Evolutionary conservation across 1,140 invertebrate species (phyloP), one percentile per base, ranked within the genome.

Genomic region (Neodiprion lecontei): DNA sequence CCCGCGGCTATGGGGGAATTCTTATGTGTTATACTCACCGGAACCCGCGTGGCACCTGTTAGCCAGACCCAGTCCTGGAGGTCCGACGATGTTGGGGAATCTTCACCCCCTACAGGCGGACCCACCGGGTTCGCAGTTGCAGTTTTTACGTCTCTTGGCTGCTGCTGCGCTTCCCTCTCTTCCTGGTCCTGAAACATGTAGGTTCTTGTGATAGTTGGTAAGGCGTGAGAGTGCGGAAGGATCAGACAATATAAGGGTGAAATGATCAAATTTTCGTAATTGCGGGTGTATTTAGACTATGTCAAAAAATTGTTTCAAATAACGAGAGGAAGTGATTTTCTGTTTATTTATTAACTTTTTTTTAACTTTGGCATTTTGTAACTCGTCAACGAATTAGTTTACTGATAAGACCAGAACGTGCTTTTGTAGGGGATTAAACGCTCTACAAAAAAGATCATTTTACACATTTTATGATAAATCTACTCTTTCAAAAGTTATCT

Each of bases 31-130:
- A 40, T 75, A 88, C 90, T 91, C 88, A 94, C 93, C 66, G 94
- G 93, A 76, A 95, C 93, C 75, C 94, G 90, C 14, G 93, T 94
- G 79, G 94, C 94, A 77, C 93, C 93, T 23, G 94, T 94, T 67
- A 95, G 83, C 92, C 94, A 95, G 74, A 95, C 92, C 93, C 94
- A 94, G 48, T 91, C 91, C 78, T 93, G 92, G 14, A 91, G 92
- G 21, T 91, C 91, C 11, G 53, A 61, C 11, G n/a, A 12, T 14
- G 53, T 17, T 61, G 53, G 53, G 53, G 53, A 17, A 40, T 40
- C 28, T 9, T 61, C 53, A 61, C 53, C 9, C 11, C 11, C 53
- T 12, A 61, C 4, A 61, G 53, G 53, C 10, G 77, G 73, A 70
- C 79, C 81, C 50, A 75, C 77, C 17, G 74, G 72, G 8, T 74